These are phyloP conservation scores for Callopanchax toddi DNA, from an alignment of 2,113 vertebrate species.

Conservation along the genomic window DNA sequence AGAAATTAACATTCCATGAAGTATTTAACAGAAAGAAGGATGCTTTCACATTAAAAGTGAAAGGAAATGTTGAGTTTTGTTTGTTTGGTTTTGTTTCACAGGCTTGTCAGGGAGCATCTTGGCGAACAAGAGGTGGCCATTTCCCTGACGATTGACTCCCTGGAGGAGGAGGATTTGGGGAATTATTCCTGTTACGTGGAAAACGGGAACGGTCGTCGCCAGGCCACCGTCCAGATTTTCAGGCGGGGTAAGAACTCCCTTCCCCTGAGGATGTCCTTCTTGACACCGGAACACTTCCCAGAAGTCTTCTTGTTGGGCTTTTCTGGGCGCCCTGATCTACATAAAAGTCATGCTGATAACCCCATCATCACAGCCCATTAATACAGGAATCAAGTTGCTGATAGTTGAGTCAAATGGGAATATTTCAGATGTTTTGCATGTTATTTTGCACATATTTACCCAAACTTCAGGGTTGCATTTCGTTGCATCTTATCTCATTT, in stretches of 20 bases:
- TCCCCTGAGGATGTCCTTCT: too few species aligned
- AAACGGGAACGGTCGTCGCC: constrained; percentile 93
- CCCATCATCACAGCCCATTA: too few species aligned
- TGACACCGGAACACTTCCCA: too few species aligned
- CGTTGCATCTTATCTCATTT: constrained; percentile 8
- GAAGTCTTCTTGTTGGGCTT: too few species aligned
- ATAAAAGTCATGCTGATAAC: too few species aligned
- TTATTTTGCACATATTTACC: constrained; percentile 18
- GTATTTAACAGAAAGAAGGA: constrained; percentile 34
- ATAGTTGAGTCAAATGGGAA: constrained; percentile 13
- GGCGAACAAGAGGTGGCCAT: constrained; percentile 97
- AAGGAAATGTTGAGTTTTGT: not conserved
- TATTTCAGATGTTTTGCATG: constrained; percentile 1
- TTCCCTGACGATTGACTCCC: constrained; percentile 92
- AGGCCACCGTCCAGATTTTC: constrained; percentile 92
- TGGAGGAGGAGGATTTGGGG: constrained; percentile 94
- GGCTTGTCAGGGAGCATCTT: constrained; percentile 93
- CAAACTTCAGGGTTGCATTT: constrained; percentile 20
- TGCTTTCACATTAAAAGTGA: too few species aligned
- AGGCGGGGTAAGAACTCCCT: constrained; percentile 85
- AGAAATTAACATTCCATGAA: constrained; percentile 65
- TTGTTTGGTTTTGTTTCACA: constrained; percentile 67
- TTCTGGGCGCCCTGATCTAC: too few species aligned
- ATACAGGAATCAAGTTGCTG: too few species aligned
- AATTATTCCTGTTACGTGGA: constrained; percentile 99